Percentiles rank a stretch among this genome's conserved stretches.
phyloP scores from a whole-genome alignment of 2,888 invertebrate species.

The Rhamphomyia laevipes region DNA sequence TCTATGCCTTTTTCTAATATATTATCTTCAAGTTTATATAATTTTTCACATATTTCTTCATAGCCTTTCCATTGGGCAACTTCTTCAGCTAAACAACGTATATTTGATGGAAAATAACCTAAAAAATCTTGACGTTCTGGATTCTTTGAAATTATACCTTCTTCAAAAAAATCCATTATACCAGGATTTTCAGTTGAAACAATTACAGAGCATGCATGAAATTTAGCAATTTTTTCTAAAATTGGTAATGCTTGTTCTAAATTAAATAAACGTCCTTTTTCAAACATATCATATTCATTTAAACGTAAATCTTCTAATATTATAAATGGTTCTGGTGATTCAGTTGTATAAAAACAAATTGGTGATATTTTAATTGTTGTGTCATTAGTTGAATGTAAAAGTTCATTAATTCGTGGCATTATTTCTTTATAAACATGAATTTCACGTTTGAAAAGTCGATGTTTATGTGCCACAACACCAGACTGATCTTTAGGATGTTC shows the following conservation, averaged over 20 bases:
- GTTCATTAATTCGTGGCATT: slow-evolving; percentile 26
- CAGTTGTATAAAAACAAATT: slow-evolving; percentile 32
- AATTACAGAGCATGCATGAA: slow-evolving; percentile 44
- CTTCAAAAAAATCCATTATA: slow-evolving; percentile 29
- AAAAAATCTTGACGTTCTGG: slow-evolving; percentile 33
- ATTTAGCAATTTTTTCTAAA: slow-evolving; percentile 42
- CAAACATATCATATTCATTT: slow-evolving; percentile 43
- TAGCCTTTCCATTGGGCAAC: slow-evolving; percentile 32
- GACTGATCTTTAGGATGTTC: slow-evolving; percentile 32
- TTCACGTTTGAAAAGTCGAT: slow-evolving; percentile 34
- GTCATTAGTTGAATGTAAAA: slow-evolving; percentile 30
- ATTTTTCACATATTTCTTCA: slow-evolving; percentile 32
- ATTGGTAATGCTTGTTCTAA: slow-evolving; percentile 41
- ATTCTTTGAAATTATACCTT: slow-evolving; percentile 32
- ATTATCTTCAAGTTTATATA: slow-evolving; percentile 30
- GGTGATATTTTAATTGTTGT: slow-evolving; percentile 29
- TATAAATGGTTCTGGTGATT: slow-evolving; percentile 32
- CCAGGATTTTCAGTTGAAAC: slow-evolving; percentile 25
- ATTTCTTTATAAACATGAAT: slow-evolving; percentile 32
- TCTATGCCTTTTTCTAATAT: slow-evolving; percentile 27
- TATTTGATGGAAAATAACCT: slow-evolving; percentile 31
- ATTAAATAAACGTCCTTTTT: slow-evolving; percentile 42
- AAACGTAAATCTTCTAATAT: slow-evolving; percentile 45
- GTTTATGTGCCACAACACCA: slow-evolving; percentile 32
- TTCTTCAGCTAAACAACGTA: slow-evolving; percentile 31